A percentile compares a stretch with the other conserved stretches of the same genome.
These are phyloP conservation scores for Phataginus tricuspis DNA, from an alignment of 2,797 vertebrate genomes.

Conservation along the genomic window DNA sequence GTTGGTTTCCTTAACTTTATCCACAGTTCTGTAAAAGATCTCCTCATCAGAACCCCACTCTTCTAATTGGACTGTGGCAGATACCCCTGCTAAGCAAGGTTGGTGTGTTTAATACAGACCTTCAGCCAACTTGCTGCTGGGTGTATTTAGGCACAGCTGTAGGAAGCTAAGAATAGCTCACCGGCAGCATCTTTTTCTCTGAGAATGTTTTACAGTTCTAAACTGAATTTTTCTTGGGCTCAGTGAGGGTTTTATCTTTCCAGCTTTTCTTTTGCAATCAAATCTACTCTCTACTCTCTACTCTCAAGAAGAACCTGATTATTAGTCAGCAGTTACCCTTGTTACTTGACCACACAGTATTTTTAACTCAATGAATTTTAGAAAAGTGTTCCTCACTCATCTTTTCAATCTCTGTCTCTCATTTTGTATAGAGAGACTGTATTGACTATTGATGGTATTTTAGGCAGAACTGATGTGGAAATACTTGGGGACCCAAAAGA, in stretches of 20 bases:
- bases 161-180: constrained; percentile 56
- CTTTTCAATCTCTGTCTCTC: neutral
- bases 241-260: constrained; percentile 27
- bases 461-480: neutral
- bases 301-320: neutral
- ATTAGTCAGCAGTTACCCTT: neutral
- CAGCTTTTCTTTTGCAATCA: constrained; percentile 18
- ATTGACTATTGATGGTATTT: neutral
- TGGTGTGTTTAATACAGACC: neutral
- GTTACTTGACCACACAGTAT: neutral
- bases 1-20: neutral
- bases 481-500: neutral
- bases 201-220: constrained; percentile 40
- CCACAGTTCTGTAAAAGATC: neutral
- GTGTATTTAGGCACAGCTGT: constrained; percentile 12
- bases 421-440: constrained; percentile 28
- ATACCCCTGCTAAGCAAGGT: neutral
- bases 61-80: neutral
- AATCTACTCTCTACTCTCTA: neutral
- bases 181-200: neutral
- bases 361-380: constrained; percentile 37
- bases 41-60: neutral
- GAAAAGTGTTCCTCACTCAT: neutral
- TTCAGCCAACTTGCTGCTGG: neutral
- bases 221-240: neutral